Evolutionary conservation across 1,140 invertebrate species (phyloP).

Genomic region (Pseudomyrmex cubaensis): DNA sequence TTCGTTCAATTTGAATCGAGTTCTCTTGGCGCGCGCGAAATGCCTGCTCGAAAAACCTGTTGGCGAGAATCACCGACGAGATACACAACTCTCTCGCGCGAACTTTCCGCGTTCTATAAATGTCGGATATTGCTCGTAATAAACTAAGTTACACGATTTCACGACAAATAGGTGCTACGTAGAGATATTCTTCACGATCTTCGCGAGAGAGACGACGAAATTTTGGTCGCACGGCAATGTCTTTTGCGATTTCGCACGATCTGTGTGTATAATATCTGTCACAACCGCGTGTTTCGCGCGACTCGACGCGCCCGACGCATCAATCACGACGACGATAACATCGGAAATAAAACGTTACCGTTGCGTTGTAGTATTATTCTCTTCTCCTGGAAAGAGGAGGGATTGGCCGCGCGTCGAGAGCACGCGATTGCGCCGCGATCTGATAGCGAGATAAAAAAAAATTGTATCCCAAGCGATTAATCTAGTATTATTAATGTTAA

Average conservation of each 20-base stretch:
- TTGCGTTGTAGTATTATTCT: not conserved
- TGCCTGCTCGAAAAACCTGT: no score
- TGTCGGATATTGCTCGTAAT: no score
- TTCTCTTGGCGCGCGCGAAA: slow-evolving; percentile 20
- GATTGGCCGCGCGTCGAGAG: not conserved
- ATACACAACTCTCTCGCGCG: no score
- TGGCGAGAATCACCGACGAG: not conserved
- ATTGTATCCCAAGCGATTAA: slow-evolving; percentile 25
- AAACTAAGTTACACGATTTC: slow-evolving; percentile 7
- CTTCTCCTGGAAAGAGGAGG: not conserved
- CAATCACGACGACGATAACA: slow-evolving; percentile 5
- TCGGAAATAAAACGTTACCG: slow-evolving; percentile 1
- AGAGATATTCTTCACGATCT: slow-evolving; percentile 15
- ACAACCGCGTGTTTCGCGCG: not conserved
- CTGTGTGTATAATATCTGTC: no score
- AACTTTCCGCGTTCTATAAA: no score
- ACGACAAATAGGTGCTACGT: slow-evolving; percentile 24
- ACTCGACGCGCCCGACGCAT: not conserved
- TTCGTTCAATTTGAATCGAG: not conserved
- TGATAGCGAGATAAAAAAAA: slow-evolving; percentile 11
- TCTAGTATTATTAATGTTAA: slow-evolving; percentile 56
- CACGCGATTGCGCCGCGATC: slow-evolving; percentile 1
- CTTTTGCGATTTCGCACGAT: not conserved
- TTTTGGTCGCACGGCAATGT: slow-evolving; percentile 5
- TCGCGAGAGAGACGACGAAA: not conserved